A percentile compares a stretch with the other conserved stretches of the same genome.
These are phyloP conservation scores for Copidosoma aretas DNA, from an alignment of 2,888 invertebrate species.

Conservation along the genomic window DNA sequence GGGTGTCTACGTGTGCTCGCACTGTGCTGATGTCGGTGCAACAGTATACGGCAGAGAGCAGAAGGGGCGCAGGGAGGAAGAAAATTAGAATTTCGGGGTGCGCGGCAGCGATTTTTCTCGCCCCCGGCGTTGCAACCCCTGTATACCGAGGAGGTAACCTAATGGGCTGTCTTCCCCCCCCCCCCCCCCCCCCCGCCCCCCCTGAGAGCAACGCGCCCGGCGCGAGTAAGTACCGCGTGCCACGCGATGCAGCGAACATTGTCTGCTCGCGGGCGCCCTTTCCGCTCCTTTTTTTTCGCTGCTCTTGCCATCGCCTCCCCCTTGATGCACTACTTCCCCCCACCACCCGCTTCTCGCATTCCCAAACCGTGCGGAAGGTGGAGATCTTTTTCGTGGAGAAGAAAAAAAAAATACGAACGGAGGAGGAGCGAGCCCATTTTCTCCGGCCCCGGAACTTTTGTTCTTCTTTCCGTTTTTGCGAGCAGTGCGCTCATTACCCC, in stretches of 20 bases:
- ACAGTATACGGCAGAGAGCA: too few relatives aligned
- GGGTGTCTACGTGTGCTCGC: too few relatives aligned
- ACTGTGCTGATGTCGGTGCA: too few relatives aligned
- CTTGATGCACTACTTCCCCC: too few relatives aligned
- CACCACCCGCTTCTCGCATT: too few relatives aligned
- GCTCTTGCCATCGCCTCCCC: too few relatives aligned
- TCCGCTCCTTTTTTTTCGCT: too few relatives aligned
- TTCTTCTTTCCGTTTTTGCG: background rate
- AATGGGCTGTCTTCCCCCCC: constrained; percentile 20
- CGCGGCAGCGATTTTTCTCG: constrained; percentile 27
- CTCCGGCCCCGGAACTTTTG: constrained; percentile 16
- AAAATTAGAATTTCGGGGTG: constrained; percentile 34
- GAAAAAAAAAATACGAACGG: background rate
- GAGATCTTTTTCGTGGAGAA: constrained; percentile 13
- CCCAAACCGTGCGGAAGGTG: constrained; percentile 4
- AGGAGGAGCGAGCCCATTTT: constrained; percentile 18
- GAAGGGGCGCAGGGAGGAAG: constrained; percentile 5
- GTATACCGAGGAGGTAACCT: constrained; percentile 9
- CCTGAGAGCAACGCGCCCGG: background rate
- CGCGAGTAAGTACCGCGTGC: too few relatives aligned
- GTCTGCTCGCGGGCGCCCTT: too few relatives aligned
- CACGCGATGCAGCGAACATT: too few relatives aligned
- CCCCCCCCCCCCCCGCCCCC: constrained; percentile 14
- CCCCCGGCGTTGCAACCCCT: background rate
- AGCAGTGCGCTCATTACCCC: background rate